phyloP scores from a whole-genome alignment of 2,113 vertebrate genomes.

The Pimephales promelas region DNA sequence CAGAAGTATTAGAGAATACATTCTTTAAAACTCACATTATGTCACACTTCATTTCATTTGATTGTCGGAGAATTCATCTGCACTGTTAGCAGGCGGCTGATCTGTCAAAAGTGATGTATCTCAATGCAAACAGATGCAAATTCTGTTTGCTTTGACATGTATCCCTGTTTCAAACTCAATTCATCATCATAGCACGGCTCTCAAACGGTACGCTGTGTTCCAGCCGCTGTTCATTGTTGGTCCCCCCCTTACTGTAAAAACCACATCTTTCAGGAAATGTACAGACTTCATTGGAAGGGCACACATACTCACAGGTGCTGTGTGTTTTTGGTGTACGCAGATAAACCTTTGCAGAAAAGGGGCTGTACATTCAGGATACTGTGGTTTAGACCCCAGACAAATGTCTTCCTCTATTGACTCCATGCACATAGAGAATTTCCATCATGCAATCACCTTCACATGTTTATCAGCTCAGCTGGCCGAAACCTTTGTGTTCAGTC shows the following conservation, averaged over 20 bases:
- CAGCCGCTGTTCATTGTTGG: neutral
- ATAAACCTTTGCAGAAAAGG: slow-evolving; percentile 51
- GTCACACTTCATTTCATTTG: slow-evolving; percentile 15
- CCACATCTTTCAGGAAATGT: slow-evolving; percentile 42
- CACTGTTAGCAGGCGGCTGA: neutral
- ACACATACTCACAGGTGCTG: neutral
- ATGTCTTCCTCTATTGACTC: slow-evolving; percentile 72
- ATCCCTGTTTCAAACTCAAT: neutral
- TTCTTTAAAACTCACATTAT: slow-evolving; percentile 16
- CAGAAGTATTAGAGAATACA: neutral
- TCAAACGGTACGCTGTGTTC: too few species aligned
- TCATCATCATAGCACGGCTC: neutral
- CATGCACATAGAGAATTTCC: slow-evolving; percentile 48
- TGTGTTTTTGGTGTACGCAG: slow-evolving; percentile 4
- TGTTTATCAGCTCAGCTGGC: slow-evolving; percentile 33
- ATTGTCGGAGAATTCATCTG: neutral
- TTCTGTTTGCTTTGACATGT: neutral
- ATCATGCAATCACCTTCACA: slow-evolving; percentile 25
- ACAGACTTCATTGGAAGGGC: slow-evolving; percentile 33
- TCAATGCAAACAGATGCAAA: slow-evolving; percentile 15
- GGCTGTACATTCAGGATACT: slow-evolving; percentile 72
- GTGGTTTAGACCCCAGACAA: slow-evolving; percentile 70
- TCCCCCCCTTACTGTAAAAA: neutral
- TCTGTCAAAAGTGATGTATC: neutral
- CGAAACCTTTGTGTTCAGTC: slow-evolving; percentile 6